Conservation (phyloP, 1,140 invertebrate species). For the Drosophila aff. region DNA sequence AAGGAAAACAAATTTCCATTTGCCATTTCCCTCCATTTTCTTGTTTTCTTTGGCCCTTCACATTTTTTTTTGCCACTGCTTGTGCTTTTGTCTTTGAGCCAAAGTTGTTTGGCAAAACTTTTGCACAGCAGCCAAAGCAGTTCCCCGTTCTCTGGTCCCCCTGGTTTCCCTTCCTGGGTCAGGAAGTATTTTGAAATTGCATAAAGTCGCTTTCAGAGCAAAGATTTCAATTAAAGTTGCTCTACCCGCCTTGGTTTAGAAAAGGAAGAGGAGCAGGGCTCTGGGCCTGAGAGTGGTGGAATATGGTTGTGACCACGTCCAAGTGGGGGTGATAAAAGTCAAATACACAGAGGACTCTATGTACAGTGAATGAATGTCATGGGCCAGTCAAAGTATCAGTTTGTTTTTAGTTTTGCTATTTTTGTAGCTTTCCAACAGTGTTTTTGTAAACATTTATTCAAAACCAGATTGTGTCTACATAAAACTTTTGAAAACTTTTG, state of each 20-base stretch:
- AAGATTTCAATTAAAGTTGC: constrained; percentile 79
- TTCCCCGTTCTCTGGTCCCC: background rate
- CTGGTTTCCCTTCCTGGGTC: constrained; percentile 36
- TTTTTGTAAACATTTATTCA: background rate
- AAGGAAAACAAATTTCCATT: constrained; percentile 73
- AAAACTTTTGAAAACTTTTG: background rate
- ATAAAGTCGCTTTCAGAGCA: constrained; percentile 70
- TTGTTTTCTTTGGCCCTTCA: constrained; percentile 39
- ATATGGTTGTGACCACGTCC: constrained; percentile 2
- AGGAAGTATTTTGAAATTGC: constrained; percentile 75
- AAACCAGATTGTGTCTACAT: background rate
- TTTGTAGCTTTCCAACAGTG: background rate
- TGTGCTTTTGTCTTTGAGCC: constrained; percentile 69
- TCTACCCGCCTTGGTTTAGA: constrained; percentile 5
- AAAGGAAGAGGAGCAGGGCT: background rate
- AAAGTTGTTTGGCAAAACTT: constrained; percentile 73
- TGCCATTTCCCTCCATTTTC: constrained; percentile 45
- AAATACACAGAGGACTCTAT: background rate
- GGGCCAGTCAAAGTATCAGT: background rate
- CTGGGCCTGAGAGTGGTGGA: background rate
- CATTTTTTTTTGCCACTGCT: constrained; percentile 26
- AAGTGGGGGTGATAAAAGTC: background rate
- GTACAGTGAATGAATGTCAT: background rate
- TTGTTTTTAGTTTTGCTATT: constrained; percentile 2
- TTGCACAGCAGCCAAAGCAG: constrained; percentile 42